Percentiles rank a stretch among this genome's conserved stretches.
Conservation (phyloP, 2,888 invertebrate species). For the Pachymerium ferrugineum region DNA sequence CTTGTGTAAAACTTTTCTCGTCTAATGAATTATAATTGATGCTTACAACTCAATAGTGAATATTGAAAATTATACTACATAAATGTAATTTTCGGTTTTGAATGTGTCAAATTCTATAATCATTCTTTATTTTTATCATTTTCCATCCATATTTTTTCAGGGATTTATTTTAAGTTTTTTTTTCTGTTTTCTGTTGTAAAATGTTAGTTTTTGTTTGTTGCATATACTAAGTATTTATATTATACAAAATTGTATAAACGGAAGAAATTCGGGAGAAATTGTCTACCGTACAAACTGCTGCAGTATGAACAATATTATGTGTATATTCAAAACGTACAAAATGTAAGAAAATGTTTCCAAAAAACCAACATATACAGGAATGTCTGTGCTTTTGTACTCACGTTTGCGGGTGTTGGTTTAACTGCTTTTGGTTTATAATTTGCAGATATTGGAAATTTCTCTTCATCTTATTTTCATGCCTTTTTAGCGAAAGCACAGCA, state of each 20-base stretch:
- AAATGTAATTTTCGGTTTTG: neutral
- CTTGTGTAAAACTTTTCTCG: too few relatives aligned
- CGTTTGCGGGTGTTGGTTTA: neutral
- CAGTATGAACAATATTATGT: too few relatives aligned
- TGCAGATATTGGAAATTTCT: neutral
- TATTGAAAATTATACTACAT: neutral
- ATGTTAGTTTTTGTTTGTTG: slow-evolving; percentile 11
- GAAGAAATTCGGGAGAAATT: slow-evolving; percentile 1
- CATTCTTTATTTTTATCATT: too few relatives aligned
- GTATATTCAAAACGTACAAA: too few relatives aligned
- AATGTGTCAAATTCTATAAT: too few relatives aligned
- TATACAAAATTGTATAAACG: slow-evolving; percentile 9
- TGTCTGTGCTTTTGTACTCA: slow-evolving; percentile 9
- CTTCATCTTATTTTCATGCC: neutral
- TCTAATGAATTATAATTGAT: too few relatives aligned
- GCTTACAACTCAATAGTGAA: neutral
- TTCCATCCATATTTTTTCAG: neutral
- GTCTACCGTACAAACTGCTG: neutral
- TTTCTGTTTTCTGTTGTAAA: too few relatives aligned
- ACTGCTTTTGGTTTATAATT: neutral
- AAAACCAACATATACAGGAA: neutral
- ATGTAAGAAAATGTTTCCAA: neutral
- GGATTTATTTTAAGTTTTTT: neutral
- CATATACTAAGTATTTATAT: neutral
- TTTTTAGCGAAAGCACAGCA: slow-evolving; percentile 6